Evolutionary conservation across 2,888 invertebrate species (phyloP).

Genomic region (Eumerus sabulonum): DNA sequence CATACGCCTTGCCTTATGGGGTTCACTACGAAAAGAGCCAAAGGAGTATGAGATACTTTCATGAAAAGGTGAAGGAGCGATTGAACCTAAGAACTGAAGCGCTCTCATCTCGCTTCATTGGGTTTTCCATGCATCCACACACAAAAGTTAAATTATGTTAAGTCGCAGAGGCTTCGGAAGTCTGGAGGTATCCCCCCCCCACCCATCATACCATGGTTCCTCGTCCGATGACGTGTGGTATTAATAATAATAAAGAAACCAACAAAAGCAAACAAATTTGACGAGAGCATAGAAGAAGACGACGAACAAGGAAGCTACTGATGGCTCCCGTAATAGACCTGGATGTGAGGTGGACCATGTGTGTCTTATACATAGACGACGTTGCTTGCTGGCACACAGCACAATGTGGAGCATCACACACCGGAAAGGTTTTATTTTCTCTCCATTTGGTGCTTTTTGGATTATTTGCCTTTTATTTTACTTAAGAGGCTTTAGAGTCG

Average conservation of each 20-base stretch:
- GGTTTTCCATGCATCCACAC: constrained; percentile 62
- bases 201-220: constrained; percentile 19
- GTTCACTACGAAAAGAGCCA: constrained; percentile 14
- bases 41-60: constrained; percentile 18
- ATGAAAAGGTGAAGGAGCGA: constrained; percentile 41
- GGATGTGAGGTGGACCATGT: constrained; percentile 64
- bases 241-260: constrained; percentile 41
- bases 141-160: constrained; percentile 67
- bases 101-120: constrained; percentile 59
- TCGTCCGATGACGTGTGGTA: constrained; percentile 57
- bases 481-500: constrained; percentile 56
- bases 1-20: not conserved
- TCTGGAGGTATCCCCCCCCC: not conserved
- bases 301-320: constrained; percentile 28
- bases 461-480: constrained; percentile 33
- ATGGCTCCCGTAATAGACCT: constrained; percentile 27
- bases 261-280: constrained; percentile 2
- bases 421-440: constrained; percentile 57
- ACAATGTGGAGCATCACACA: constrained; percentile 57
- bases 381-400: too few relatives aligned
- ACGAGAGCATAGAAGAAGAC: not conserved
- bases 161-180: constrained; percentile 32
- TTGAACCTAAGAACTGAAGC: constrained; percentile 6
- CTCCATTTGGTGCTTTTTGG: not conserved
- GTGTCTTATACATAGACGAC: constrained; percentile 3